Evolutionary conservation across 2,797 vertebrate genomes (phyloP).

Genomic region (Lerista edwardsae): DNA sequence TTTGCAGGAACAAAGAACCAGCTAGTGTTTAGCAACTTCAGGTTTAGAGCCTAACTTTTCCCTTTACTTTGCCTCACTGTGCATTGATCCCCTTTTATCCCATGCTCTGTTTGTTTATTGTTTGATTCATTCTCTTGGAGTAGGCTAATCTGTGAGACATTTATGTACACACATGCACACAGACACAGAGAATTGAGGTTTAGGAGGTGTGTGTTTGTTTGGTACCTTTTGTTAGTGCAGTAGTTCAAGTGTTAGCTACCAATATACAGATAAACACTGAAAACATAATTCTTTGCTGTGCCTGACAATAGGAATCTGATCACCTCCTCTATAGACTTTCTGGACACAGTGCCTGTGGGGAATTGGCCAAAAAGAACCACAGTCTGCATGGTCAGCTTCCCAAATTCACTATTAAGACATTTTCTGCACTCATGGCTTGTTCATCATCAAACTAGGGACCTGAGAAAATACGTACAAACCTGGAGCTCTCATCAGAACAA

Average conservation of each 20-base stretch:
- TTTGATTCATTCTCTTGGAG: conserved; percentile 51
- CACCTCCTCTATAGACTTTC: not conserved
- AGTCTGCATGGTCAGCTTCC: not conserved
- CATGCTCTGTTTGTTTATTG: conserved; percentile 67
- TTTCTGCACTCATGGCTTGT: not conserved
- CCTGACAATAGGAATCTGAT: not conserved
- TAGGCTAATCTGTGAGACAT: conserved; percentile 60
- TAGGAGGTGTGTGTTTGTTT: conserved; percentile 53
- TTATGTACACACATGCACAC: conserved; percentile 58
- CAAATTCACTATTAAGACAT: not conserved
- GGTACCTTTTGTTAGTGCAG: not conserved
- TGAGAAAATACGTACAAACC: not conserved
- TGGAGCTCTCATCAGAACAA: too few species aligned
- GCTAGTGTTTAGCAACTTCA: conserved; percentile 55
- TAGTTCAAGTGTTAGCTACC: conserved; percentile 8
- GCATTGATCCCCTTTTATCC: conserved; percentile 64
- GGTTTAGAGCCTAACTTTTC: conserved; percentile 63
- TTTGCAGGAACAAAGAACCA: conserved; percentile 60
- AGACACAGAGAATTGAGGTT: conserved; percentile 41
- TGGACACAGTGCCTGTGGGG: not conserved
- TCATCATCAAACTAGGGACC: not conserved
- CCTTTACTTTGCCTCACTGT: conserved; percentile 42
- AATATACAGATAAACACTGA: conserved; percentile 18
- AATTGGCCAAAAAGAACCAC: not conserved
- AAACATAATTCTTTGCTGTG: not conserved